phyloP scores from a whole-genome alignment of 2,113 vertebrate genomes.

The Rhagologus leucostigma region DNA sequence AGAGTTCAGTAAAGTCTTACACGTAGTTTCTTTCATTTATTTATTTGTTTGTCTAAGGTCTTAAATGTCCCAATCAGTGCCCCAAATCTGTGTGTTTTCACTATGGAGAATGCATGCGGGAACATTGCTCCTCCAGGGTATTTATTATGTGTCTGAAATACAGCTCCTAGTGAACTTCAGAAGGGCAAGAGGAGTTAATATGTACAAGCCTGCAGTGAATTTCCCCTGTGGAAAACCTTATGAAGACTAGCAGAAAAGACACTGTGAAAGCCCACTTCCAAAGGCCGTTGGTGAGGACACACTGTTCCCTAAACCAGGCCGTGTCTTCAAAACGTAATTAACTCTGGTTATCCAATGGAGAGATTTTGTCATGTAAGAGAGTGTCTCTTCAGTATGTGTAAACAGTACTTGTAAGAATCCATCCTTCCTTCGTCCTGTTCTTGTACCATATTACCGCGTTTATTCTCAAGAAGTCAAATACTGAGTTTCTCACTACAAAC shows the following conservation, averaged over 20 bases:
- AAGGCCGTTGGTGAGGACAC: neutral
- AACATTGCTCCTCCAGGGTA: neutral
- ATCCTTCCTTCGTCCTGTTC: neutral
- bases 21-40: neutral
- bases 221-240: neutral
- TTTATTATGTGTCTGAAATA: neutral
- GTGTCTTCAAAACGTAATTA: neutral
- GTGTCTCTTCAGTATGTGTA: neutral
- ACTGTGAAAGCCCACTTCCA: neutral
- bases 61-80: neutral
- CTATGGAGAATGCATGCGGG: fast-evolving
- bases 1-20: neutral
- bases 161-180: neutral
- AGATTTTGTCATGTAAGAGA: neutral
- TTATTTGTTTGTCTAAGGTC: neutral
- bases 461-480: neutral
- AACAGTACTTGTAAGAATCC: neutral
- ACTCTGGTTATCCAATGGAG: neutral
- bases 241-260: neutral
- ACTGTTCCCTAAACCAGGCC: neutral
- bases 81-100: neutral
- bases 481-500: neutral
- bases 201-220: neutral
- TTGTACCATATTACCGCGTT: neutral
- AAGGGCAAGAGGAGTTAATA: neutral